These are phyloP conservation scores for Meloidogyne hapla DNA, from an alignment of 1,140 invertebrate species.

Conservation along the genomic window DNA sequence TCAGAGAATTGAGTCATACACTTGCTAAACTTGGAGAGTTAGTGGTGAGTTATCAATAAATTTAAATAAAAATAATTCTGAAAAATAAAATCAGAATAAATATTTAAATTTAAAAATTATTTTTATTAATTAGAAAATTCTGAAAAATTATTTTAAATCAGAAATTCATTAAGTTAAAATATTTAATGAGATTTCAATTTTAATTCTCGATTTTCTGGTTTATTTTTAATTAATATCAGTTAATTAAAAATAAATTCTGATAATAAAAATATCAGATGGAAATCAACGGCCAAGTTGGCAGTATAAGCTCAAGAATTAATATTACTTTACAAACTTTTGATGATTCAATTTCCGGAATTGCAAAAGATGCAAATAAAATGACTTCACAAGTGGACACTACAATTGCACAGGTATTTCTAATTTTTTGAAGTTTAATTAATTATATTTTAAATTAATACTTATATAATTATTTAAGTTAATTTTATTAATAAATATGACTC, in stretches of 20 bases:
- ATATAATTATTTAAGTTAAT: too few relatives aligned
- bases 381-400: constrained; percentile 57
- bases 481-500: too few relatives aligned
- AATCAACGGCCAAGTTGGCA: constrained; percentile 55
- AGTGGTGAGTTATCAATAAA: constrained; percentile 30
- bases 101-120: neutral
- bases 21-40: constrained; percentile 50
- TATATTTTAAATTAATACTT: constrained; percentile 13
- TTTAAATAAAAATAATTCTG: neutral
- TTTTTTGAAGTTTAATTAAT: neutral
- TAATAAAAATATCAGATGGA: constrained; percentile 26
- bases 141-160: too few relatives aligned
- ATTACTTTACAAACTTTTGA: constrained; percentile 58
- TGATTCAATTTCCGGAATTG: constrained; percentile 47
- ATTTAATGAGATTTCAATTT: too few relatives aligned
- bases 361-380: constrained; percentile 48
- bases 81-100: neutral
- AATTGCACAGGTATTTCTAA: constrained; percentile 52
- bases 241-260: too few relatives aligned
- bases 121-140: too few relatives aligned
- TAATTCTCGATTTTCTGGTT: too few relatives aligned
- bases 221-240: too few relatives aligned
- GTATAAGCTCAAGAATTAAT: constrained; percentile 55
- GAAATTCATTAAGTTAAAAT: too few relatives aligned
- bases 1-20: constrained; percentile 53